Percentiles rank a stretch among this genome's conserved stretches.
Evolutionary conservation across 92 coral and sea anemone species (phyloP).

Genomic region (Heliopora coerulea): DNA sequence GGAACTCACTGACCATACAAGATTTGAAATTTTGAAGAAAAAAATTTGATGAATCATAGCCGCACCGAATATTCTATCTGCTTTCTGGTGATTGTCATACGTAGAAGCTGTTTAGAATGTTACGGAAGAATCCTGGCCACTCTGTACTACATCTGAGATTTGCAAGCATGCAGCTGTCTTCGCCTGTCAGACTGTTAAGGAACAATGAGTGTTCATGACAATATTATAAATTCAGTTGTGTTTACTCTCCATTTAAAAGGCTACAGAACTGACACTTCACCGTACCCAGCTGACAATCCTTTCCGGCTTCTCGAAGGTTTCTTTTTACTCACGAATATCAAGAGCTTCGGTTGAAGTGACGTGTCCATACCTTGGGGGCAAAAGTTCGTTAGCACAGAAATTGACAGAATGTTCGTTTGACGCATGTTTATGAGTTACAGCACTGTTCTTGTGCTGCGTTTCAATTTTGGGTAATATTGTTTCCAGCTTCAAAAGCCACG

Average conservation of each 20-base stretch:
- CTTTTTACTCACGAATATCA: not conserved
- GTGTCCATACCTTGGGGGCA: not conserved
- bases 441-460: not conserved
- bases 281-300: conserved; percentile 3
- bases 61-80: too few species aligned
- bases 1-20: too few species aligned
- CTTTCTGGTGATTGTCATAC: too few species aligned
- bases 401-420: not conserved
- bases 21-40: too few species aligned
- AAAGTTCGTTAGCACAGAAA: not conserved
- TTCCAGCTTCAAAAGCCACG: conserved; percentile 29
- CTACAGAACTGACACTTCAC: not conserved
- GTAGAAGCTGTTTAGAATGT: too few species aligned
- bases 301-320: not conserved
- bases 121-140: too few species aligned
- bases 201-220: not conserved
- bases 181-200: too few species aligned
- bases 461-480: conserved; percentile 26
- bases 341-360: not conserved
- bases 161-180: too few species aligned
- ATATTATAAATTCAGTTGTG: not conserved
- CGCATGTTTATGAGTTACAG: not conserved
- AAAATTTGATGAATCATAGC: too few species aligned
- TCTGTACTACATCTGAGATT: too few species aligned
- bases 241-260: not conserved